These are phyloP conservation scores for Drosophila miranda DNA, from an alignment of 1,140 invertebrate species.

Conservation along the genomic window DNA sequence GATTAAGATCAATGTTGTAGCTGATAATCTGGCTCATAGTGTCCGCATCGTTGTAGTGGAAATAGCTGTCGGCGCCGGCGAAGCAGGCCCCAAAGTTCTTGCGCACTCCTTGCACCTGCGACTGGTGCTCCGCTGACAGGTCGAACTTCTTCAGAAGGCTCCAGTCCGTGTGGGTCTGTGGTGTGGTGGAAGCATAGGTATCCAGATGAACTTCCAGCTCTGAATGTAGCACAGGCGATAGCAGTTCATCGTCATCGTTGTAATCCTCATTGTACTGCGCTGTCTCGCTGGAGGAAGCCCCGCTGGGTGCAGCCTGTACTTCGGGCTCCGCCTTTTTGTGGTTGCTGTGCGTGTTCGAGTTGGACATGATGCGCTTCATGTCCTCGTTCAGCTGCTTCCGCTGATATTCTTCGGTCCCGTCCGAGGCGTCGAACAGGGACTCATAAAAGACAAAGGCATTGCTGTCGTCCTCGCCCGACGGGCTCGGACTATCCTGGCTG, in stretches of 20 bases:
- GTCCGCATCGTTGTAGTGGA: conserved; percentile 88
- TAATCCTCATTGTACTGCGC: conserved; percentile 48
- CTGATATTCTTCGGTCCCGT: conserved; percentile 73
- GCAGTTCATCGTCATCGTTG: conserved; percentile 47
- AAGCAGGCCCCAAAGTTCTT: conserved; percentile 85
- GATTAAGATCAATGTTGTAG: conserved; percentile 82
- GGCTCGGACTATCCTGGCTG: conserved; percentile 1
- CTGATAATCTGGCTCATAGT: conserved; percentile 85
- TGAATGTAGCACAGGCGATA: conserved; percentile 53
- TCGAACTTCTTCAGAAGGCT: conserved; percentile 76
- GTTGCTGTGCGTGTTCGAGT: conserved; percentile 50
- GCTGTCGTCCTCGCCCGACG: conserved; percentile 24
- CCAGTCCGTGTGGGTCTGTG: conserved; percentile 77
- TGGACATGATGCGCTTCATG: conserved; percentile 81
- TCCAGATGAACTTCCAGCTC: conserved; percentile 12
- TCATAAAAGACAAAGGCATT: conserved; percentile 70
- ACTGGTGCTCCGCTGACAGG: conserved; percentile 68
- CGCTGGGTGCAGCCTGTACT: conserved; percentile 9
- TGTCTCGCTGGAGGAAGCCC: conserved; percentile 1
- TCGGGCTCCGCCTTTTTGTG: conserved; percentile 16
- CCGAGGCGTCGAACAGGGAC: conserved; percentile 62
- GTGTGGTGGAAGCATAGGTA: conserved; percentile 41
- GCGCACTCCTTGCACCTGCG: conserved; percentile 61
- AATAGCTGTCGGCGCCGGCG: conserved; percentile 85
- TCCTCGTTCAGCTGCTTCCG: conserved; percentile 77